Evolutionary conservation across 1,140 invertebrate genomes (phyloP), one percentile per base, ranked within the genome.

Genomic region (Nomia melanderi): DNA sequence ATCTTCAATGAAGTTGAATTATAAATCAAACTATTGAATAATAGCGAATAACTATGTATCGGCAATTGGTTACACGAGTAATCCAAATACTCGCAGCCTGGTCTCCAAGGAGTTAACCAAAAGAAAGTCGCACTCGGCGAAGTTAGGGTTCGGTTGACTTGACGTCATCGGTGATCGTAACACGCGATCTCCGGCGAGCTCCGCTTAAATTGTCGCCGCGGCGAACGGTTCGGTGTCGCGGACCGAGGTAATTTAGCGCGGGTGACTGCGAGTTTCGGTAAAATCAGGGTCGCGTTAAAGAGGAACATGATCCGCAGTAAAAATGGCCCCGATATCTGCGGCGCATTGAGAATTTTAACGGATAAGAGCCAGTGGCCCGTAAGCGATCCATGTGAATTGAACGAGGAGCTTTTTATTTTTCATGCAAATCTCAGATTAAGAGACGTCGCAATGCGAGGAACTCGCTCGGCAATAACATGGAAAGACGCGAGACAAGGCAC

Each of bases 341-440:
- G n/a, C 20, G 33, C 44, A 66, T 53, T 53, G 47, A 29, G 67
- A 82, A 81, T 82, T 50, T 77, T 65, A 57, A 71, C 59, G 39
- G 79, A 82, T 82, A 64, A 82, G 59, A 31, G 27, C 47, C 60
- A 71, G 54, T 33, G 69, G 25, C 47, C 27, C 23, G 20, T 63
- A 72, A 69, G 31, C 47, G 71, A 71, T 53, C 25, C 41, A 11
- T 27, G 14, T 39, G 23, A 47, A 76, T 60, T 69, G 50, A 33
- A 23, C 53, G 33, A 70, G 47, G 31, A 20, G 53, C 67, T 27
- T 72, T 72, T 82, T 73, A 82, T 64, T 27, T 72, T 72, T 82
- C 67, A 82, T 64, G 74, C 65, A 82, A 81, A 78, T 81, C 27
- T 72, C 31, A 12, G 33, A 57, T 54, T 33, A 76, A 66, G 33